These are phyloP conservation scores for Diploptera punctata DNA, from an alignment of 2,888 invertebrate species.

Conservation along the genomic window DNA sequence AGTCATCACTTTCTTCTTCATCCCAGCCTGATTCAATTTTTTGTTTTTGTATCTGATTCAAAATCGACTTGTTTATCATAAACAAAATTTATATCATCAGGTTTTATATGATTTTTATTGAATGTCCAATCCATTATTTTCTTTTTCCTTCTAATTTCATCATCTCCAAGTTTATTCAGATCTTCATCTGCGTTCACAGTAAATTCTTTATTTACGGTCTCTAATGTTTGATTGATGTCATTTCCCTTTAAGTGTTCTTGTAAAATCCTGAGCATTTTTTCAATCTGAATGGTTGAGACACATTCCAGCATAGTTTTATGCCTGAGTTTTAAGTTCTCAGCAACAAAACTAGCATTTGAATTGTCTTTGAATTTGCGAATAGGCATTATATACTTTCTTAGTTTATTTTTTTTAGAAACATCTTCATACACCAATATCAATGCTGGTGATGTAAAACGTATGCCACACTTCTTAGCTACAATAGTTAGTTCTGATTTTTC, in stretches of 20 bases:
- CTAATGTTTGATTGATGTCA: slow-evolving; percentile 53
- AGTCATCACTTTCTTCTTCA: slow-evolving; percentile 43
- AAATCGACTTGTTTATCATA: slow-evolving; percentile 59
- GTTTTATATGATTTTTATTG: slow-evolving; percentile 54
- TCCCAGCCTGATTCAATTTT: slow-evolving; percentile 55
- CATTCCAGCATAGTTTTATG: slow-evolving; percentile 53
- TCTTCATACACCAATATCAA: slow-evolving; percentile 38
- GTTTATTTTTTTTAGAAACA: slow-evolving; percentile 45
- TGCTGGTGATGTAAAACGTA: slow-evolving; percentile 37
- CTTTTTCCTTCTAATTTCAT: slow-evolving; percentile 55
- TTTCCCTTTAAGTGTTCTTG: slow-evolving; percentile 55
- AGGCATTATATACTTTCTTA: slow-evolving; percentile 56
- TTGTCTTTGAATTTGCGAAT: slow-evolving; percentile 54
- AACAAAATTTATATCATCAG: slow-evolving; percentile 55
- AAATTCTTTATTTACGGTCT: slow-evolving; percentile 50
- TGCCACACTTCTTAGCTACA: slow-evolving; percentile 34
- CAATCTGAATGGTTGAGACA: slow-evolving; percentile 53
- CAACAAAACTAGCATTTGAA: slow-evolving; percentile 51
- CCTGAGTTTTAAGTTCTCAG: slow-evolving; percentile 52
- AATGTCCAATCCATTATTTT: slow-evolving; percentile 57
- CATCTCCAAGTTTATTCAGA: slow-evolving; percentile 56
- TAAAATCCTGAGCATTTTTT: slow-evolving; percentile 56
- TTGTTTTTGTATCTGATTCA: slow-evolving; percentile 41
- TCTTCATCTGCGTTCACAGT: slow-evolving; percentile 57
- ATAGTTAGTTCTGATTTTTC: not conserved